Base-by-base conservation (phyloP, 2,888 invertebrate genomes). In the Chloromyia formosa region DNA sequence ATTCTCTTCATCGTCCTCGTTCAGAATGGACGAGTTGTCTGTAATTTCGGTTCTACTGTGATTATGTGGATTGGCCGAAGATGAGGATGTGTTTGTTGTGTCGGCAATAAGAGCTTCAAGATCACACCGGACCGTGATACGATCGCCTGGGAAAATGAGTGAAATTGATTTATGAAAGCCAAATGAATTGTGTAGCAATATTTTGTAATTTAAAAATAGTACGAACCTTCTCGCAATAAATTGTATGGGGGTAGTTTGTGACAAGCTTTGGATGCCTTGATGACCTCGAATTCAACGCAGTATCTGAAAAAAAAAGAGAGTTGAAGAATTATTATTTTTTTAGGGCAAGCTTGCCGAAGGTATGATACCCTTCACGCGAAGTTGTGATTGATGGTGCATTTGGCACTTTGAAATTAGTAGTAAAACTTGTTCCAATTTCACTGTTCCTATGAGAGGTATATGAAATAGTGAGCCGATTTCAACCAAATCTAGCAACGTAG, bases 231-330 rank as follows among this genome's bases (percentile, higher is more conserved):
- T 82, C 91, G 87, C 78, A 94, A 85, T 1, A 90, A 85, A 78
- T 91, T 90, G 82, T 92, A 93, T 76, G 89, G 90, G 12, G 90
- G 88, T 81, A 94, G 91, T 81, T 91, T 89, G 83, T 92, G 90
- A 84, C 94, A 94, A 7, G 92, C 92, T 82, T 94, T 94, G 42
- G 93, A 91, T 12, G 93, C 91, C 85, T 94, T 94, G 78, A 92
- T 88, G 74, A 96, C 91, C 84, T 94, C 92, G 82, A 93, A 95
- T 82, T 92, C 92, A 1, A 94, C 93, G 84, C 94, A 94, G 84
- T 96, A 95, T 84, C 96, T 95, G 90, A 49, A 90, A 89, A 75
- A 81, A 82, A 79, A 12, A n/a, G 12, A 4, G 7, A 35, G n/a
- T n/a, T n/a, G 49, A n/a, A n/a, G 10, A 49, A 49, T 49, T 49